These are phyloP conservation scores for Caenorhabditis angaria DNA, from an alignment of 2,888 invertebrate genomes.

Conservation along the genomic window DNA sequence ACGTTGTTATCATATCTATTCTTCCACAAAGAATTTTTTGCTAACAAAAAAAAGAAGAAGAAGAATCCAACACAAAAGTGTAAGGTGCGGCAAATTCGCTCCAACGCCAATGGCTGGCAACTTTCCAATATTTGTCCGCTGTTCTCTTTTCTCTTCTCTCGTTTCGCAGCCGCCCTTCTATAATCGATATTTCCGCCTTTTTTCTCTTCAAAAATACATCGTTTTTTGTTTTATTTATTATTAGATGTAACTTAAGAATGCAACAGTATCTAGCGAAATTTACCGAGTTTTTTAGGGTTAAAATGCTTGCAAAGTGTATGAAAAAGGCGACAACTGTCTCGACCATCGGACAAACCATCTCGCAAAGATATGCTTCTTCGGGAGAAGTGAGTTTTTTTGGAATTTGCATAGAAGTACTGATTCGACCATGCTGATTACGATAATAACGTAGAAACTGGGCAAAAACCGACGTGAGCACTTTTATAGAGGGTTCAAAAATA, in stretches of 20 bases:
- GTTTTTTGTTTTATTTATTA: constrained; percentile 1
- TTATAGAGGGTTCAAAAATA: no score
- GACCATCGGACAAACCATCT: constrained; percentile 32
- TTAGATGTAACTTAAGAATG: neutral
- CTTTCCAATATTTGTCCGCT: constrained; percentile 9
- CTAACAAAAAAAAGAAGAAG: neutral
- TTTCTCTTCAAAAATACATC: neutral
- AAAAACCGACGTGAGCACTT: no score
- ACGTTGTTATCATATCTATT: no score
- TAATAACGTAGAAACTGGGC: no score
- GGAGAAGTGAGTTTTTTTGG: constrained; percentile 19
- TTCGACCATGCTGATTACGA: no score
- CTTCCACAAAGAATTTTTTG: no score
- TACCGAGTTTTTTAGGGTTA: constrained; percentile 15
- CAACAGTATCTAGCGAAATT: neutral
- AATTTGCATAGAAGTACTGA: neutral
- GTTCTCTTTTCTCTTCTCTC: no score
- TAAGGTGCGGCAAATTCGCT: neutral
- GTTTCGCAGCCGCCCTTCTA: constrained; percentile 34
- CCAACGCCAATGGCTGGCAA: constrained; percentile 4
- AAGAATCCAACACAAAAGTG: neutral
- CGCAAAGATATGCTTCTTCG: constrained; percentile 15
- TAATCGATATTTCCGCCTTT: constrained; percentile 13
- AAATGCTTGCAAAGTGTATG: constrained; percentile 54
- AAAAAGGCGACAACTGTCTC: constrained; percentile 41